phyloP scores from a whole-genome alignment of 2,113 vertebrate species.

The Conger conger region DNA sequence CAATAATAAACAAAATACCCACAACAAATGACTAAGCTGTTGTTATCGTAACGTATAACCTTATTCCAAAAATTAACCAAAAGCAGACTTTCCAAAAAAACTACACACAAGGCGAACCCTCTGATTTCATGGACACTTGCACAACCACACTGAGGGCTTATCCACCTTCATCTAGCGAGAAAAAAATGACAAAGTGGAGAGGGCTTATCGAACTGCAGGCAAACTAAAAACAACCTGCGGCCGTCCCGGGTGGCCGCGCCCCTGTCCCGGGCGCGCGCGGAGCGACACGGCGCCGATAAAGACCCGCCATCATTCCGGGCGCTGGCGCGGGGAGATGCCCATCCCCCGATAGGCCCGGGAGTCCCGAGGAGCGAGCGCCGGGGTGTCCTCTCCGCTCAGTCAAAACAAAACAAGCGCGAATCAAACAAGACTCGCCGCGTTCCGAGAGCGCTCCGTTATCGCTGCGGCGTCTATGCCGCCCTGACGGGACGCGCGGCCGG shows the following conservation, averaged over 20 bases:
- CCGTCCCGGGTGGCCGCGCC: no score
- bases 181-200: background rate
- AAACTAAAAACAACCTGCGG: background rate
- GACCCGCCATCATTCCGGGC: background rate
- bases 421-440: conserved; percentile 45
- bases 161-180: background rate
- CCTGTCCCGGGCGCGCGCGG: background rate
- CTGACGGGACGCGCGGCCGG: background rate
- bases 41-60: no score
- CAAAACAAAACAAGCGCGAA: conserved; percentile 71
- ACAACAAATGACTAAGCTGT: no score
- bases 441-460: conserved; percentile 30
- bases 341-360: background rate
- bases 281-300: background rate
- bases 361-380: conserved; percentile 22
- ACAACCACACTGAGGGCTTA: background rate
- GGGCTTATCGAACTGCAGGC: background rate
- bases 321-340: conserved; percentile 12
- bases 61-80: no score
- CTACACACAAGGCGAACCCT: no score
- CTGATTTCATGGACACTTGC: background rate
- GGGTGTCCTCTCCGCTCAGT: conserved; percentile 62
- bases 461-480: conserved; percentile 62
- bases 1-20: no score
- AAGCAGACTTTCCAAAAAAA: no score